These are phyloP conservation scores for Lomographa bimaculata DNA, from an alignment of 2,888 invertebrate species.

Conservation along the genomic window DNA sequence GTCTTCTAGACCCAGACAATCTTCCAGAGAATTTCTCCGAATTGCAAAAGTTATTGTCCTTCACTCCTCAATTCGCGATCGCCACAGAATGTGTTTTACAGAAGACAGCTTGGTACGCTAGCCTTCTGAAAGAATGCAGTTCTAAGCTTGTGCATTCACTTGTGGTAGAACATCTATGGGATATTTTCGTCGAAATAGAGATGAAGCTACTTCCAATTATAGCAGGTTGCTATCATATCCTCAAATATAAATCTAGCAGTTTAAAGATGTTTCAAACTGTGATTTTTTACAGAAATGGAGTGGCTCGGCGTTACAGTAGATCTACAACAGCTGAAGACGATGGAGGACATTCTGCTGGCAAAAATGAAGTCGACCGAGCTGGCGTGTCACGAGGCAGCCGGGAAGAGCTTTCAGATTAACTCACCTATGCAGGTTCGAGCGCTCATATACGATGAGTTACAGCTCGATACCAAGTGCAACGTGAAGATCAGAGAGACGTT, in stretches of 20 bases:
- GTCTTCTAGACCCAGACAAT: conserved; percentile 69
- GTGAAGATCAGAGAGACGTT: conserved; percentile 63
- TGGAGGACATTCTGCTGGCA: conserved; percentile 53
- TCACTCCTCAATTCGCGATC: conserved; percentile 49
- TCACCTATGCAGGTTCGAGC: conserved; percentile 67
- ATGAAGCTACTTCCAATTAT: conserved; percentile 70
- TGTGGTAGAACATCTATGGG: conserved; percentile 55
- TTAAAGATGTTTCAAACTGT: too few species aligned
- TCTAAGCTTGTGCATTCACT: conserved; percentile 41
- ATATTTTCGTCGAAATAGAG: conserved; percentile 70
- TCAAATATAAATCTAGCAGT: too few species aligned
- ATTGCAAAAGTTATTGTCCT: conserved; percentile 52
- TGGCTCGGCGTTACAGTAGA: conserved; percentile 61
- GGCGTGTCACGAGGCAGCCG: conserved; percentile 63
- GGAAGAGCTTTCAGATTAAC: conserved; percentile 64
- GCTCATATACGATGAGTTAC: conserved; percentile 72
- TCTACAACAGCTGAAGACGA: conserved; percentile 51
- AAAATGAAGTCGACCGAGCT: conserved; percentile 57
- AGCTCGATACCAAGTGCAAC: conserved; percentile 61
- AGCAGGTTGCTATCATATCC: conserved; percentile 51
- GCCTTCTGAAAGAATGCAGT: conserved; percentile 48
- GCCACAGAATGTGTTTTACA: conserved; percentile 57
- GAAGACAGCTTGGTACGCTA: conserved; percentile 57
- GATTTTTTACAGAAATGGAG: conserved; percentile 59
- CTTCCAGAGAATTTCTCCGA: conserved; percentile 61